Base-by-base conservation (phyloP, 2,797 vertebrate genomes). In the Pantherophis vulpinus region DNA sequence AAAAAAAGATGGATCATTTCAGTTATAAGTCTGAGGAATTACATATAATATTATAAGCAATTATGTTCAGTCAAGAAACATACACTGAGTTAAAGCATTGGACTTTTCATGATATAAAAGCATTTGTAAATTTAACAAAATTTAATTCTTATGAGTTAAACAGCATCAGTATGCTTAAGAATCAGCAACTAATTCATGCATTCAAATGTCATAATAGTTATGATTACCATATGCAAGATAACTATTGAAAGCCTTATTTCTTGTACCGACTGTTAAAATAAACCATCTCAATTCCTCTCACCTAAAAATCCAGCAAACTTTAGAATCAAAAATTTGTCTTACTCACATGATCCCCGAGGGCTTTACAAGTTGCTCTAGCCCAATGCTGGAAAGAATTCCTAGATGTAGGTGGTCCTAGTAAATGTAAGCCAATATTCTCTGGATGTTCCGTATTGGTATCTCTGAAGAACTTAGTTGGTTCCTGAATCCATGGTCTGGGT, bases 381-480 rank as follows among this genome's bases (percentile, higher is more conserved):
- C 98, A 97, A 93, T 99, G 99, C 90, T 98, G 98, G 95, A 98
- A 97, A 91, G 96, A 98, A 97, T 97, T 99, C 61, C 98, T 98
- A 42, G 98, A 97, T 0, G 97, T 96, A 5, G 98, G 97, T 66
- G 95, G 93, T 5, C 96, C 98, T 11, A 97, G 96, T 12, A 98
- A 97, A 54, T 96, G 96, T 11, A 99, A 95, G 14, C 55, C 95
- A 61, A 98, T 92, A 1, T 97, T 97, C 83, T 93, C 96, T 4
- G 96, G 91, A 61, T 99, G 97, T 95, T 99, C 98, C 0, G 98
- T 97, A 0, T 96, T 98, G 79, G 98, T n/a, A 12, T 97, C 98
- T 95, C 98, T 98, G 97, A 98, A 99, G 97, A 99, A 99, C 94
- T 98, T 99, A 0, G 98, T 99, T 11, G 99, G 99, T 93, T 99